phyloP scores from a whole-genome alignment of 2,888 invertebrate genomes.

The Acanthosoma haemorrhoidale region DNA sequence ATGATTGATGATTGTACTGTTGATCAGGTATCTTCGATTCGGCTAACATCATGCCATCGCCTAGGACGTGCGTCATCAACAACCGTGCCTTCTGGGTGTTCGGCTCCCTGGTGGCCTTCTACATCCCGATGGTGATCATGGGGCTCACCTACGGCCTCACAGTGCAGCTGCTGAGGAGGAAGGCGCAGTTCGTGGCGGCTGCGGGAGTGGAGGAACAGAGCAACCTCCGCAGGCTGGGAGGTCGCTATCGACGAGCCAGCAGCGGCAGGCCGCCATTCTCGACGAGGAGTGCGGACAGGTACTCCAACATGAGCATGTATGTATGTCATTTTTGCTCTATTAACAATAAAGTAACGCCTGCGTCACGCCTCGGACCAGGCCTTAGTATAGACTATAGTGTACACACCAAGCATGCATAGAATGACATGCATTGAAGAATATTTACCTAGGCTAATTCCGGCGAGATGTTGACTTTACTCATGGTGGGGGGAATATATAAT shows the following conservation, averaged over 20 bases:
- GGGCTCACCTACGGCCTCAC: slow-evolving; percentile 86
- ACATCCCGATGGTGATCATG: slow-evolving; percentile 93
- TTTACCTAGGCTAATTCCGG: too few relatives aligned
- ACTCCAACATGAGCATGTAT: too few relatives aligned
- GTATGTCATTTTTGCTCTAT: too few relatives aligned
- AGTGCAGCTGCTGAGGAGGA: slow-evolving; percentile 74
- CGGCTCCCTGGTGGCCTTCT: slow-evolving; percentile 88
- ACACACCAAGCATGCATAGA: too few relatives aligned
- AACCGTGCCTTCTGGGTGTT: slow-evolving; percentile 82
- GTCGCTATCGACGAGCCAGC: slow-evolving; percentile 44
- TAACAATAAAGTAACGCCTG: too few relatives aligned
- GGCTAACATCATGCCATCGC: slow-evolving; percentile 73
- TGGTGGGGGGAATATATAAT: too few relatives aligned
- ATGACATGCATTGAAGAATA: too few relatives aligned
- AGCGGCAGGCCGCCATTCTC: slow-evolving; percentile 35
- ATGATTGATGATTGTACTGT: too few relatives aligned
- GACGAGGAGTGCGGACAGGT: slow-evolving; percentile 38
- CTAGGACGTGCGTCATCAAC: slow-evolving; percentile 72
- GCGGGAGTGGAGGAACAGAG: slow-evolving; percentile 55
- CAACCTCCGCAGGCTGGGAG: slow-evolving; percentile 47
- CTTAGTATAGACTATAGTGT: too few relatives aligned
- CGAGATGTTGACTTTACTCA: too few relatives aligned
- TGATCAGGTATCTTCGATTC: slow-evolving; percentile 71
- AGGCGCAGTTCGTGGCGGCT: slow-evolving; percentile 66
- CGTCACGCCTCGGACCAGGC: too few relatives aligned